Conservation (phyloP, 2,113 vertebrate genomes). For the Sinocyclocheilus anophthalmus region DNA sequence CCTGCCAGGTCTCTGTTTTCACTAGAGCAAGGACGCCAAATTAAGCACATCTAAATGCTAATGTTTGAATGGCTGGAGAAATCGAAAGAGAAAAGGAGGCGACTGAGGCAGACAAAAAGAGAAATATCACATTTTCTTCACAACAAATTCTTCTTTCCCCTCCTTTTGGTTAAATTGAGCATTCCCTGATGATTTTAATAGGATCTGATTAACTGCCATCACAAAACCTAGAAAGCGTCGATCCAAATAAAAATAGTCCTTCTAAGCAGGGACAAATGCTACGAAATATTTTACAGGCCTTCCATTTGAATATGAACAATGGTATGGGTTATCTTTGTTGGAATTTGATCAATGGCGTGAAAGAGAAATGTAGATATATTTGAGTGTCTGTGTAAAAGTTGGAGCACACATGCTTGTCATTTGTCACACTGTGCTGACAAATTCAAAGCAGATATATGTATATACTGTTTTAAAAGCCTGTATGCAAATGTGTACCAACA, state of each 20-base stretch:
- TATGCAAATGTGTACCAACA: conserved; percentile 17
- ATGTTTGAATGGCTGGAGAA: conserved; percentile 51
- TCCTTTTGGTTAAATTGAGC: conserved; percentile 35
- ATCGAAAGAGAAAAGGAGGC: background rate
- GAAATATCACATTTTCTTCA: conserved; percentile 23
- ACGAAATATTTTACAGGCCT: conserved; percentile 49
- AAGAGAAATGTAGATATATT: background rate
- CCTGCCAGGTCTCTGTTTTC: conserved; percentile 61
- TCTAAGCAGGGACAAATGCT: conserved; percentile 44
- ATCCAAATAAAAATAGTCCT: conserved; percentile 48
- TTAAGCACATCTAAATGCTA: conserved; percentile 52
- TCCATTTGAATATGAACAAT: conserved; percentile 50
- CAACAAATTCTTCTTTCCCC: conserved; percentile 34
- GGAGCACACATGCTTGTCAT: background rate
- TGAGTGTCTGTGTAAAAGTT: conserved; percentile 2
- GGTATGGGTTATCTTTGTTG: conserved; percentile 47
- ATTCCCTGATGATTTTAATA: conserved; percentile 48
- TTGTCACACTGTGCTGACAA: background rate
- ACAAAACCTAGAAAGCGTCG: conserved; percentile 41
- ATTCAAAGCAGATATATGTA: conserved; percentile 3
- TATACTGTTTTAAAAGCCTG: conserved; percentile 15
- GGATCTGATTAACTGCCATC: conserved; percentile 49
- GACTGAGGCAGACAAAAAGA: conserved; percentile 1
- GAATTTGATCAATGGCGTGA: conserved; percentile 46
- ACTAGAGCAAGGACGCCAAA: conserved; percentile 57